Evolutionary conservation across 2,888 invertebrate species (phyloP).

Genomic region (Cosmia pyralina): DNA sequence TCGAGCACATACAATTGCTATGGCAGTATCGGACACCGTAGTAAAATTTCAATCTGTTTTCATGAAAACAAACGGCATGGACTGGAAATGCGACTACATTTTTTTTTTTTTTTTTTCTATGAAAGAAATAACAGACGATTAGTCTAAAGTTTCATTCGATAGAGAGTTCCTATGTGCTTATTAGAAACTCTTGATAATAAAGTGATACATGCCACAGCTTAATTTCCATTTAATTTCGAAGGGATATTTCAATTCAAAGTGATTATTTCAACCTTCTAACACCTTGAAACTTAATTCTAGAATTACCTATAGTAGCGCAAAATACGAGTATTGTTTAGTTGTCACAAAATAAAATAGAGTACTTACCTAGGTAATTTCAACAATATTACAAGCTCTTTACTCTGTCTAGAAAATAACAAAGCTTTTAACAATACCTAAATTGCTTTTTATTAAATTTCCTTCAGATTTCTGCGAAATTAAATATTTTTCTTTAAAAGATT

Average conservation of each 20-base stretch:
- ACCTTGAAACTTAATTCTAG: background rate
- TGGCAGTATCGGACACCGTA: too few relatives aligned
- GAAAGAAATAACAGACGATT: background rate
- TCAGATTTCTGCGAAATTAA: slow-evolving; percentile 13
- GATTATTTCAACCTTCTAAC: slow-evolving; percentile 7
- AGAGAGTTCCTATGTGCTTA: background rate
- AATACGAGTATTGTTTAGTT: background rate
- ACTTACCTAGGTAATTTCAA: slow-evolving; percentile 4
- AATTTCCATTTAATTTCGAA: slow-evolving; percentile 8
- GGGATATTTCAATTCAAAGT: slow-evolving; percentile 30
- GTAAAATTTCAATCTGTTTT: too few relatives aligned
- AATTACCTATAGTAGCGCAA: background rate
- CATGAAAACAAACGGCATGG: too few relatives aligned
- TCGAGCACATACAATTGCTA: too few relatives aligned
- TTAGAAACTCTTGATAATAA: slow-evolving; percentile 10
- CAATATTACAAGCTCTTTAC: background rate
- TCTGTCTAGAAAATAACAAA: slow-evolving; percentile 23
- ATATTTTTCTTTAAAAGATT: slow-evolving; percentile 5
- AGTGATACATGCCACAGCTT: background rate
- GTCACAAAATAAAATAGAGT: slow-evolving; percentile 1
- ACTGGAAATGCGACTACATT: too few relatives aligned
- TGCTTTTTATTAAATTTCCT: slow-evolving; percentile 23
- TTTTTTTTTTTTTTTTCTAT: background rate
- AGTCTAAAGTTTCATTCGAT: background rate
- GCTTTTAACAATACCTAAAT: slow-evolving; percentile 16